These are phyloP conservation scores for Calliphora vomitoria DNA, from an alignment of 2,888 invertebrate genomes.

Conservation along the genomic window DNA sequence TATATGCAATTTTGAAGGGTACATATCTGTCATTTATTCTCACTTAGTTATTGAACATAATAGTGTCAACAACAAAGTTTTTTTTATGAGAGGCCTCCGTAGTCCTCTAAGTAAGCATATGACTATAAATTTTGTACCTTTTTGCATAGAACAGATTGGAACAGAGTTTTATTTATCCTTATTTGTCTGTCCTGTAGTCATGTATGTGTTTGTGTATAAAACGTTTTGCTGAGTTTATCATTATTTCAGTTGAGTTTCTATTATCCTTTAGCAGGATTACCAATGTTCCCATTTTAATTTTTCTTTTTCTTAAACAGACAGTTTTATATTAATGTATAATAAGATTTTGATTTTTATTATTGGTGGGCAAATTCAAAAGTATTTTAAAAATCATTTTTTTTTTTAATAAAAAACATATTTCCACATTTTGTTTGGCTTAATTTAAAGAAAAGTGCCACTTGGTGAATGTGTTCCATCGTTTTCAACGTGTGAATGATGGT, in stretches of 20 bases:
- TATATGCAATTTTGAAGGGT: no score
- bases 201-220: conserved; percentile 13
- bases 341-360: not conserved
- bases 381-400: not conserved
- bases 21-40: no score
- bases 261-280: conserved; percentile 42
- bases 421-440: no score
- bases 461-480: no score
- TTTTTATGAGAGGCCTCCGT: not conserved
- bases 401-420: no score
- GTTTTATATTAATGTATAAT: conserved; percentile 12
- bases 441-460: no score
- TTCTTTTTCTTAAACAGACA: conserved; percentile 15
- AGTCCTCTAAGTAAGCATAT: not conserved
- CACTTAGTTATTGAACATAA: no score
- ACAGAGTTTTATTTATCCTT: conserved; percentile 8
- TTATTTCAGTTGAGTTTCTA: conserved; percentile 31
- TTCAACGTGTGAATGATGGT: no score
- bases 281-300: conserved; percentile 3
- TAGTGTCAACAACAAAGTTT: no score
- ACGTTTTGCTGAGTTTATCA: conserved; percentile 42
- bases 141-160: not conserved
- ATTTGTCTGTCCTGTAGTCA: not conserved
- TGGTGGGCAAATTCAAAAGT: not conserved
- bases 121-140: not conserved